Base-by-base conservation (phyloP, 2,113 vertebrate species). In the Phalacrocorax carbo region DNA sequence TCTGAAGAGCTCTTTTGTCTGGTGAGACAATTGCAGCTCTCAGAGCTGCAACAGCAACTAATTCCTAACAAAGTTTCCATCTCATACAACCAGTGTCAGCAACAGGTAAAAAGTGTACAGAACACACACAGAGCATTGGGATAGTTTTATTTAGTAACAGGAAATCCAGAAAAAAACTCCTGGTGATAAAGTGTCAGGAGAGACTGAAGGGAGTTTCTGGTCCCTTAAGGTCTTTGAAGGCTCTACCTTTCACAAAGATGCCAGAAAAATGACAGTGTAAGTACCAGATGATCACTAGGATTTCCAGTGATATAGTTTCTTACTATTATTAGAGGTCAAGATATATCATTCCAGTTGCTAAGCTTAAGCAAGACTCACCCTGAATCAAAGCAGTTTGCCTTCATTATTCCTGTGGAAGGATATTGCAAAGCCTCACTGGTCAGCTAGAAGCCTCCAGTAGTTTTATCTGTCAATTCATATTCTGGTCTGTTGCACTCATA, bases 21-120 rank as follows among this genome's bases (percentile, higher is more conserved):
- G 5, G 18, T 0, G 2, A 86, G 40, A 82, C 10, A 88, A 34
- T n/a, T 79, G 36, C 9, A 22, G 7, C 29, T 83, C 34, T 54
- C 34, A 58, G 32, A 6, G 17, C 15, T 15, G 4, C 49, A 86
- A 83, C 3, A 75, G 42, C n/a, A 95, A 51, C 48, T 36, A 42
- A 55, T 34, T 57, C 48, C 55, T 78, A 66, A 42, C 7, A 20
- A 62, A 65, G 21, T 38, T 77, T 88, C 72, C 66, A 40, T 30
- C 77, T 81, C 46, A 54, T 9, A 5, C 36, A 94, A n/a, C 14
- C 26, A 55, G 3, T 8, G 5, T 25, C 38, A 66, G n/a, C 16
- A 75, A 51, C 7, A 57, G 4, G 9, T 17, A 69, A 77, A 42
- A 64, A 64, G 2, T 5, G 25, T 6, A 52, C 0, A 2, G 10